Evolutionary conservation across 2,888 invertebrate species (phyloP), one percentile per base, ranked within the genome.

Genomic region (Laspeyria flexula): DNA sequence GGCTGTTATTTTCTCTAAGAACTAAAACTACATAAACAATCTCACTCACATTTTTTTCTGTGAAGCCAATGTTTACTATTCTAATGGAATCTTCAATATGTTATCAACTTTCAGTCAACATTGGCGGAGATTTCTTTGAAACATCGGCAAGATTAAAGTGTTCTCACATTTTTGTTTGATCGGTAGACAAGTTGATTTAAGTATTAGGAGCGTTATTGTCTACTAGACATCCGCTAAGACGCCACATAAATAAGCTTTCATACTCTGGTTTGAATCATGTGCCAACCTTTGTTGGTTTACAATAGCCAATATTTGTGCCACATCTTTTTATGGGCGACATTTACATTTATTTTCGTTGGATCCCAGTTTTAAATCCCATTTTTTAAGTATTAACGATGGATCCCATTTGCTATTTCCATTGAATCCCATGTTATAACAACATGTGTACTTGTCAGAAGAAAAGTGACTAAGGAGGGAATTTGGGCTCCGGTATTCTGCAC

Each of bases 121-220:
- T 49, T 50, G 54, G 48, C 50, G 60, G 52, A 55, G 54, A 43
- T 58, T 65, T 69, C 66, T 39, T 37, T 33, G 61, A 59, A 69
- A 69, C 44, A 58, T 64, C 49, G 64, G 40, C 58, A 55, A 51
- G 41, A 53, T 59, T 56, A 62, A 67, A 67, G 64, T 64, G 59
- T 41, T 50, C 40, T 38, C 55, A 60, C 56, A 66, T 55, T 60
- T 44, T 55, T 65, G 62, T 65, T 65, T 62, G 58, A 56, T 60
- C 51, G 43, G 44, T 44, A 60, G 71, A 70, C 67, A 67, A 65
- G 71, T 67, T 65, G 67, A 67, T 70, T 65, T 60, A 65, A 70
- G 68, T 56, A 65, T 67, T 65, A 70, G 62, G 60, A 53, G 56
- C 65, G 55, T 65, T 67, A 70, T 63, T 70, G 71, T 70, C 60